Base-by-base conservation (phyloP, 2,797 vertebrate genomes). In the Malurus leucopterus region DNA sequence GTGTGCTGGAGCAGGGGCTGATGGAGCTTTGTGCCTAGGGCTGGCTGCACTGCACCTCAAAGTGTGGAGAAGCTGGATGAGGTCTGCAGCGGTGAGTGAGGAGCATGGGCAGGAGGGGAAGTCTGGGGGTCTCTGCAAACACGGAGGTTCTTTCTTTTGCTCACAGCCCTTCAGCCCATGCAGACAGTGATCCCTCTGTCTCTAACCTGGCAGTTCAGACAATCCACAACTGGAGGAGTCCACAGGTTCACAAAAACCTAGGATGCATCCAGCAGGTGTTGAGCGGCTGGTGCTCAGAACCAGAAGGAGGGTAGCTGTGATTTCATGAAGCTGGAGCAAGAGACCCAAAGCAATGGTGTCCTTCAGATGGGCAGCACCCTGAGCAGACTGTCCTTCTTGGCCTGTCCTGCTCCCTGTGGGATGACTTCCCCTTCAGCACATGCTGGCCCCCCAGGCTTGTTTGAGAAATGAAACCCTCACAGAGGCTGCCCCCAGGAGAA, bases 71-170 rank as follows among this genome's bases (percentile, higher is more conserved):
- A 54, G 4, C 24, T 69, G 63, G 41, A 55, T 62, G 49, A 76
- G 47, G 27, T 69, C 34, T 43, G 57, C 26, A 49, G 55, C 0
- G 8, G 70, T 74, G 40, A 74, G 62, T 15, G 24, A 20, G 47
- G 24, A 40, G 2, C 0, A 0, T 41, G 41, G 57, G 2, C 0
- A 2, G 36, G 29, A 50, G 16, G 27, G 20, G 6, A 36, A 24
- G 11, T 43, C 50, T 63, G 65, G 17, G 16, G 11, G n/a, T 58
- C 46, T 64, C 32, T 58, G 29, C 51, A 46, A 43, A 44, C 20
- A 40, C 2, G 2, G 20, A 32, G 50, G 9, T 21, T 41, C 16
- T 8, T 41, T 41, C 30, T 40, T 72, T 51, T 22, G 44, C 17
- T 40, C 46, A 26, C 32, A 46, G 32, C 34, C 29, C 74, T 86